These are phyloP conservation scores for Orthosia gothica DNA, from an alignment of 2,888 invertebrate species.

Conservation along the genomic window DNA sequence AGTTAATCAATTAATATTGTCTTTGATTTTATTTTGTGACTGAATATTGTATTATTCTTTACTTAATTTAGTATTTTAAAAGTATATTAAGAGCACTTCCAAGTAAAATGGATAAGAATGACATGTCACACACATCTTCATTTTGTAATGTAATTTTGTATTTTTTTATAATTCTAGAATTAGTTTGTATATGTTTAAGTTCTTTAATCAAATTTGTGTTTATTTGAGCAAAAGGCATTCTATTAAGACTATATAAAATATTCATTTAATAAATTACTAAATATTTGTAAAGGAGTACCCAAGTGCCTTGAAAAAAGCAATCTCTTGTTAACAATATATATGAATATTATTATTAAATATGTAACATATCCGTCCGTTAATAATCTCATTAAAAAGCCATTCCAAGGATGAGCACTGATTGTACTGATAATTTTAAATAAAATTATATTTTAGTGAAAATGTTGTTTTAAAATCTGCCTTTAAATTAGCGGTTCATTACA, in stretches of 20 bases:
- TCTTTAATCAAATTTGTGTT: constrained; percentile 34
- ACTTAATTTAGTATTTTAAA: constrained; percentile 29
- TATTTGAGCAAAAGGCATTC: constrained; percentile 11
- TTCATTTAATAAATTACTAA: constrained; percentile 11
- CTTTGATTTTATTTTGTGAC: constrained; percentile 31
- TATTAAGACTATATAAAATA: constrained; percentile 5
- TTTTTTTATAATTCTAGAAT: constrained; percentile 35
- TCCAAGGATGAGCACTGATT: constrained; percentile 70
- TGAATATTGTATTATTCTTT: constrained; percentile 31
- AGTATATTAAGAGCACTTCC: constrained; percentile 16
- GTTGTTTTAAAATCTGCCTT: constrained; percentile 26
- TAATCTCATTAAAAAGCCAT: constrained; percentile 71
- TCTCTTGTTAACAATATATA: constrained; percentile 45
- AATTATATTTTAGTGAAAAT: constrained; percentile 69
- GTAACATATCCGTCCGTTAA: constrained; percentile 70
- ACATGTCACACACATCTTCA: constrained; percentile 14
- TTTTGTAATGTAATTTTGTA: constrained; percentile 32
- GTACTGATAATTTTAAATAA: constrained; percentile 74
- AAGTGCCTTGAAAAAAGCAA: constrained; percentile 61
- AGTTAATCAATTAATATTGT: background rate
- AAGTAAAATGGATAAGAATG: constrained; percentile 17
- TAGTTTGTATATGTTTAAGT: constrained; percentile 43
- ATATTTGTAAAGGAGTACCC: constrained; percentile 17
- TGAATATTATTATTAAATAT: constrained; percentile 43
- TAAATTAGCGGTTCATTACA: background rate